These are phyloP conservation scores for Incurvaria masculella DNA, from an alignment of 2,888 invertebrate genomes.

Conservation along the genomic window DNA sequence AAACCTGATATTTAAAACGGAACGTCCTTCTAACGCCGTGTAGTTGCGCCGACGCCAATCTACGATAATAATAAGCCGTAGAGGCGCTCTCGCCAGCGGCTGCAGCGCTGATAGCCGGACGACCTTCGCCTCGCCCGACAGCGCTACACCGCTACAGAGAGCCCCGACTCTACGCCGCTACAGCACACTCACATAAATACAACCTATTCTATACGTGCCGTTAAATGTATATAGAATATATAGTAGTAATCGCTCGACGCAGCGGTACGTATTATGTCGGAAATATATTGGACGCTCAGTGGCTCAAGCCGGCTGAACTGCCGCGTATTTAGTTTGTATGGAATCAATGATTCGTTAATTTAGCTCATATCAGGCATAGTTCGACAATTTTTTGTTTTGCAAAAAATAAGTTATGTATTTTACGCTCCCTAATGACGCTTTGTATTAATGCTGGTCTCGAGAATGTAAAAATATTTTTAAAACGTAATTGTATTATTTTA, in stretches of 20 bases:
- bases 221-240: constrained; percentile 59
- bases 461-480: background rate
- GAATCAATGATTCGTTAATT: constrained; percentile 48
- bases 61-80: constrained; percentile 55
- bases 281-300: constrained; percentile 54
- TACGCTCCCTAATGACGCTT: constrained; percentile 45
- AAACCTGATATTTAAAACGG: constrained; percentile 60
- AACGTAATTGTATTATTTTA: background rate
- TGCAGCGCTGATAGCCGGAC: constrained; percentile 40
- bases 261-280: constrained; percentile 54
- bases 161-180: constrained; percentile 20
- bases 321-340: constrained; percentile 55
- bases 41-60: constrained; percentile 60
- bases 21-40: constrained; percentile 59
- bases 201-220: constrained; percentile 59
- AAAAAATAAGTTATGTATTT: constrained; percentile 43
- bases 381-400: constrained; percentile 38
- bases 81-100: constrained; percentile 33
- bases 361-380: constrained; percentile 39
- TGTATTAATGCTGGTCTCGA: constrained; percentile 20
- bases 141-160: constrained; percentile 39
- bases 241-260: constrained; percentile 60
- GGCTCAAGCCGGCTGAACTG: constrained; percentile 48
- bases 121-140: constrained; percentile 20
- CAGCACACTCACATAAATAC: constrained; percentile 57